Evolutionary conservation across 2,797 vertebrate species (phyloP).

Genomic region (Anguilla anguilla): DNA sequence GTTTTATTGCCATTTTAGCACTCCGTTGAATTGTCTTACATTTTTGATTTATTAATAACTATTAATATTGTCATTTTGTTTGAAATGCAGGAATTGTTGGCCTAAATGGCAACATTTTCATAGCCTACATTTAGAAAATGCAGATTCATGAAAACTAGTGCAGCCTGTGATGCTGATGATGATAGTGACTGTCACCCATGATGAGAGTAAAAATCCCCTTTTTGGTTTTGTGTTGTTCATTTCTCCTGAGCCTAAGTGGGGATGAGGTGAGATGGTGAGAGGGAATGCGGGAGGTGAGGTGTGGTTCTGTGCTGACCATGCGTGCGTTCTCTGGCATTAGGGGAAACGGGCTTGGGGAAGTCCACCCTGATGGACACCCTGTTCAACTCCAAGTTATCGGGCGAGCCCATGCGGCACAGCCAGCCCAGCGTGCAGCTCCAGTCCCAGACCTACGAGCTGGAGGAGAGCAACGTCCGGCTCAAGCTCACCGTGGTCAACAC

Average conservation of each 20-base stretch:
- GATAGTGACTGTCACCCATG: too few relatives aligned
- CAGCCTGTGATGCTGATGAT: too few relatives aligned
- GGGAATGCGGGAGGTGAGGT: neutral
- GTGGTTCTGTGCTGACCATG: neutral
- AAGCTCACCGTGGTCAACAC: constrained; percentile 94
- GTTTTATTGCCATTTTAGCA: too few relatives aligned
- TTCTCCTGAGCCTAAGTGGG: too few relatives aligned
- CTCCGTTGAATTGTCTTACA: too few relatives aligned
- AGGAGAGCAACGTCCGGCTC: constrained; percentile 93
- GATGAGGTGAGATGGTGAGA: too few relatives aligned
- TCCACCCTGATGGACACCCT: constrained; percentile 98
- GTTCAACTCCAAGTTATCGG: constrained; percentile 98
- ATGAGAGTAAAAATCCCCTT: neutral
- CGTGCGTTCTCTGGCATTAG: constrained; percentile 58
- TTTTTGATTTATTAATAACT: too few relatives aligned
- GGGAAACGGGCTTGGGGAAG: constrained; percentile 96
- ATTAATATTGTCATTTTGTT: too few relatives aligned
- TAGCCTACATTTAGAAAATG: too few relatives aligned
- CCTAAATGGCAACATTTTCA: too few relatives aligned
- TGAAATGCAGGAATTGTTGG: too few relatives aligned
- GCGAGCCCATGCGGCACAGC: constrained; percentile 90
- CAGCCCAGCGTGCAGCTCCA: constrained; percentile 93
- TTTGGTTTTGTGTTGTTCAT: neutral
- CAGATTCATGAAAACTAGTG: too few relatives aligned
- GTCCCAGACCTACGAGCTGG: constrained; percentile 92